phyloP scores from a whole-genome alignment of 2,888 invertebrate genomes.

The Cheilosia variabilis region DNA sequence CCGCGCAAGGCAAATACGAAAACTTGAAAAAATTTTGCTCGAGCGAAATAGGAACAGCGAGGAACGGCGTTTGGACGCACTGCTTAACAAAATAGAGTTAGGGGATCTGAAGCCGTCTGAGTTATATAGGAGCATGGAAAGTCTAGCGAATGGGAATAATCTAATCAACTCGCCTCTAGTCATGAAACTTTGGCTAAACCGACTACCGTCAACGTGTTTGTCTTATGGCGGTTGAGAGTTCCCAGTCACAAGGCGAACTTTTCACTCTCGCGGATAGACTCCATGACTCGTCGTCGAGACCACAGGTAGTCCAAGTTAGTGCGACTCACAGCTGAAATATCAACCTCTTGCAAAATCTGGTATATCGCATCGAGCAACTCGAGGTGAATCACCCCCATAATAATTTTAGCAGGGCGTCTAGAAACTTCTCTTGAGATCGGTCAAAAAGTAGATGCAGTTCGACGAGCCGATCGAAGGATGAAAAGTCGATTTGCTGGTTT shows the following conservation, averaged over 20 bases:
- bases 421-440: slow-evolving; percentile 1
- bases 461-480: too few species aligned
- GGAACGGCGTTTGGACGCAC: slow-evolving; percentile 30
- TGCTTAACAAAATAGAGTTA: slow-evolving; percentile 23
- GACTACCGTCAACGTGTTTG: slow-evolving; percentile 6
- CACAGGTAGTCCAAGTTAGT: slow-evolving; percentile 1
- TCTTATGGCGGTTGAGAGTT: slow-evolving; percentile 31
- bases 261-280: slow-evolving; percentile 16
- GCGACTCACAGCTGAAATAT: neutral
- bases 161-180: slow-evolving; percentile 7
- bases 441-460: neutral
- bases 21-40: slow-evolving; percentile 14
- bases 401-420: neutral
- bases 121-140: slow-evolving; percentile 17
- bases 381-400: neutral
- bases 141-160: neutral
- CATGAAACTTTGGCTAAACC: slow-evolving; percentile 32
- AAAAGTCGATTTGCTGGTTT: too few species aligned
- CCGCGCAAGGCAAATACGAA: slow-evolving; percentile 23
- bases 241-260: slow-evolving; percentile 4
- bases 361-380: neutral
- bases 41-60: slow-evolving; percentile 38
- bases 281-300: slow-evolving; percentile 1
- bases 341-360: slow-evolving; percentile 2
- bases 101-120: slow-evolving; percentile 18